Percentiles rank a stretch among this genome's conserved stretches.
phyloP scores from a whole-genome alignment of 2,113 vertebrate species.

The Brachyhypopomus gauderio region DNA sequence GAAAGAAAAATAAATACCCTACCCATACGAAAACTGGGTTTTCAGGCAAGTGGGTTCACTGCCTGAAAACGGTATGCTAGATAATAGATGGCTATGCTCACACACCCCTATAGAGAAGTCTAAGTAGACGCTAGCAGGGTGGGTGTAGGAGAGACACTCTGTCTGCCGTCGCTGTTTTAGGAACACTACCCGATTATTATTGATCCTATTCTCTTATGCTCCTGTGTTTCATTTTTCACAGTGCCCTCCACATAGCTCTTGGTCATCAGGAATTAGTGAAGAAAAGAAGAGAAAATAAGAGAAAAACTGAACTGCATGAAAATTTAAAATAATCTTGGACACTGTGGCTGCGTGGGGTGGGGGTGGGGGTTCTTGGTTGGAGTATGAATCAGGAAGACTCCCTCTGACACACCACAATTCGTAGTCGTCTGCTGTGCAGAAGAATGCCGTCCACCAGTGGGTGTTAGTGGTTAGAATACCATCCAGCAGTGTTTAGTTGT shows the following conservation, averaged over 20 bases:
- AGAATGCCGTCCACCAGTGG: background rate
- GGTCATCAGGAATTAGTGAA: background rate
- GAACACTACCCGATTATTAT: constrained; percentile 33
- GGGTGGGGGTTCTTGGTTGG: background rate
- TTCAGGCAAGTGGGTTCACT: background rate
- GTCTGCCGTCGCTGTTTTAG: constrained; percentile 25
- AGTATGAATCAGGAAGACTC: constrained; percentile 23
- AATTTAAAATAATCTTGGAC: background rate
- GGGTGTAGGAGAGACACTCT: constrained; percentile 10
- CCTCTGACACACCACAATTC: constrained; percentile 2
- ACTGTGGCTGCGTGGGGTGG: too few species aligned
- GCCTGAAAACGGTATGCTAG: background rate
- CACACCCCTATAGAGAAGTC: constrained; percentile 14
- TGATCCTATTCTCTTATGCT: constrained; percentile 22
- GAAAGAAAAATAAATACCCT: background rate
- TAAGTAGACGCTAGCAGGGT: background rate
- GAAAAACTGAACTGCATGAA: background rate
- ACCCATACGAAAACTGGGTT: background rate
- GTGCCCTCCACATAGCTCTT: background rate
- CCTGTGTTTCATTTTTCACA: constrained; percentile 41
- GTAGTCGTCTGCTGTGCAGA: background rate
- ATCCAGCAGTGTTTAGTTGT: too few species aligned
- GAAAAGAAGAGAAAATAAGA: background rate
- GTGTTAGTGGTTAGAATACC: background rate
- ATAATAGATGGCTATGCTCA: constrained; percentile 3